These are phyloP conservation scores for Pogonomyrmex barbatus DNA, from an alignment of 1,140 invertebrate genomes.

Conservation along the genomic window DNA sequence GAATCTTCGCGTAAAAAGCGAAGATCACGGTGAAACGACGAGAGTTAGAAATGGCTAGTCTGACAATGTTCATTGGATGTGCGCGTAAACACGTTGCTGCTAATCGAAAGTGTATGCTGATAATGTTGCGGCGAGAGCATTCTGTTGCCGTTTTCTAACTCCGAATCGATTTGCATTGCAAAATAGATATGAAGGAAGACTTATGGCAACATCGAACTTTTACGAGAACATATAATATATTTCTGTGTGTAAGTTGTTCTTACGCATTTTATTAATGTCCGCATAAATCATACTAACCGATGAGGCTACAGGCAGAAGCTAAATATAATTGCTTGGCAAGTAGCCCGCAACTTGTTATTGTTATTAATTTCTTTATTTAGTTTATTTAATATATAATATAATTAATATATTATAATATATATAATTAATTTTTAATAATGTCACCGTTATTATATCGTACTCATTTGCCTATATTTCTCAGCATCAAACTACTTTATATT, in stretches of 20 bases:
- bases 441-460: not conserved
- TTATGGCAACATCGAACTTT: not conserved
- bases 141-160: slow-evolving; percentile 14
- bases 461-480: not conserved
- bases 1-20: slow-evolving; percentile 38
- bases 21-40: slow-evolving; percentile 10
- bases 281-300: not conserved
- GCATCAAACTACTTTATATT: not conserved
- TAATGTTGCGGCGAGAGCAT: not conserved
- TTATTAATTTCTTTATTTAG: slow-evolving; percentile 19
- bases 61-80: slow-evolving; percentile 36
- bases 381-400: not conserved
- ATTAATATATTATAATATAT: too few relatives aligned
- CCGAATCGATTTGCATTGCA: not conserved
- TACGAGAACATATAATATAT: not conserved
- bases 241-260: not conserved
- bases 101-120: slow-evolving; percentile 48
- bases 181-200: slow-evolving; percentile 13
- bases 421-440: slow-evolving; percentile 15
- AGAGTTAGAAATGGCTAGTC: not conserved
- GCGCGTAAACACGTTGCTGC: slow-evolving; percentile 43
- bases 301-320: slow-evolving; percentile 10
- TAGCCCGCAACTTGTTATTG: too few relatives aligned
- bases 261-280: not conserved
- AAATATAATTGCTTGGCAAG: slow-evolving; percentile 8